Evolutionary conservation across 2,113 vertebrate genomes (phyloP).

Genomic region (Fulica atra): DNA sequence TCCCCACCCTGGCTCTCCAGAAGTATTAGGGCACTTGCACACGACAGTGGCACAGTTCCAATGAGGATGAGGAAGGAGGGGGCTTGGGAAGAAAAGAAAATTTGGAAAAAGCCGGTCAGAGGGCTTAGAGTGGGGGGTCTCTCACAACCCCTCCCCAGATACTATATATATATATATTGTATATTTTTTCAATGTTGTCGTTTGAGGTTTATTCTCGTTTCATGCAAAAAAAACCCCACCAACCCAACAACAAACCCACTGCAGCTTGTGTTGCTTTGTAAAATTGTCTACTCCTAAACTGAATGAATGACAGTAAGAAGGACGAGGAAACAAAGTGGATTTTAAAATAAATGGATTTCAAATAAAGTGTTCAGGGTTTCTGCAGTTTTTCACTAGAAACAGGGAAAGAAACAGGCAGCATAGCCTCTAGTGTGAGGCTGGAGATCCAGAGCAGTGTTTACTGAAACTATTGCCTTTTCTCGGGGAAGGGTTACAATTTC

Average conservation of each 20-base stretch:
- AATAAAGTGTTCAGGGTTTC: slow-evolving; percentile 11
- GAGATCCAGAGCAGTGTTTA: neutral
- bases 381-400: neutral
- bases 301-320: slow-evolving; percentile 34
- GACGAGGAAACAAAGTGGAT: slow-evolving; percentile 56
- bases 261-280: slow-evolving; percentile 77
- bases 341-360: slow-evolving; percentile 78
- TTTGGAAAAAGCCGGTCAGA: neutral
- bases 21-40: neutral
- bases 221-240: slow-evolving; percentile 52
- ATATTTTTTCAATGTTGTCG: slow-evolving; percentile 85
- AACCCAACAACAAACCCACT: slow-evolving; percentile 1
- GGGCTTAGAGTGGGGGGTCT: slow-evolving; percentile 46
- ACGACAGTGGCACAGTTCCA: neutral
- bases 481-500: neutral
- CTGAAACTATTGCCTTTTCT: neutral
- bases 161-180: slow-evolving; percentile 82
- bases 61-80: neutral
- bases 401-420: neutral
- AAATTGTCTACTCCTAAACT: slow-evolving; percentile 62
- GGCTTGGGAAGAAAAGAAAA: neutral
- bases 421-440: neutral
- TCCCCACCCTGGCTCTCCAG: slow-evolving; percentile 24
- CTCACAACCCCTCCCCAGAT: slow-evolving; percentile 40
- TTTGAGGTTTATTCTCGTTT: slow-evolving; percentile 75